Base-by-base conservation (phyloP, 2,888 invertebrate genomes). In the Dione vanillae region DNA sequence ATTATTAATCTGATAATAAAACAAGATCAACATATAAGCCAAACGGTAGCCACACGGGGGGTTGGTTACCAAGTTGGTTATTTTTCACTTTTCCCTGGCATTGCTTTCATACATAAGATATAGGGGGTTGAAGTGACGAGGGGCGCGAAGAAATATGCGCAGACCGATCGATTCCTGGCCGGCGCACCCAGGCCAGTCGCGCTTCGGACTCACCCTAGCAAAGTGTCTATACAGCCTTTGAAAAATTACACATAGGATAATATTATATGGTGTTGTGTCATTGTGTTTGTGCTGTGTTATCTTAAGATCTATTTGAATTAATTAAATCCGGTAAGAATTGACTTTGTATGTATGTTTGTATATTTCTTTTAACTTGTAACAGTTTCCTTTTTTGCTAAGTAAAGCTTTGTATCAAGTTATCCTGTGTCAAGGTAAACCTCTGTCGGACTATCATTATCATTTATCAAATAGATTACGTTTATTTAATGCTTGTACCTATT, bases 41-140 rank as follows among this genome's bases (percentile, higher is more conserved):
- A 54, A 62, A 64, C 69, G 47, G 69, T 79, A 76, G 78, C 78
- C 77, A 59, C 70, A 56, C 65, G 56, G 76, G 71, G 75, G 78
- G 76, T 74, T 73, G 75, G 72, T 69, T 75, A 77, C 76, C 74
- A 40, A 37, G 16, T 35, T 40, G 77, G 78, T 79, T 75, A 82
- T 87, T 86, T 86, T 86, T 86, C 86, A 85, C 87, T 86, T 82
- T 89, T 86, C 84, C 85, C 82, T 75, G 78, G 82, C 82, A 83
- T 83, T 83, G 81, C 84, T 88, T 86, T 90, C 91, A 92, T 92
- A 92, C 91, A 92, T 91, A 92, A 92, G 91, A 91, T 89, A 92
- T 91, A 82, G 87, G 84, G 86, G 85, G 84, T 41, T 56, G 79
- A 83, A 82, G 81, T 86, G 87, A 85, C 87, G 89, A 85, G 83